Evolutionary conservation across 1,140 invertebrate species (phyloP), one percentile per base, ranked within the genome.

Genomic region (Acromyrmex heyeri): DNA sequence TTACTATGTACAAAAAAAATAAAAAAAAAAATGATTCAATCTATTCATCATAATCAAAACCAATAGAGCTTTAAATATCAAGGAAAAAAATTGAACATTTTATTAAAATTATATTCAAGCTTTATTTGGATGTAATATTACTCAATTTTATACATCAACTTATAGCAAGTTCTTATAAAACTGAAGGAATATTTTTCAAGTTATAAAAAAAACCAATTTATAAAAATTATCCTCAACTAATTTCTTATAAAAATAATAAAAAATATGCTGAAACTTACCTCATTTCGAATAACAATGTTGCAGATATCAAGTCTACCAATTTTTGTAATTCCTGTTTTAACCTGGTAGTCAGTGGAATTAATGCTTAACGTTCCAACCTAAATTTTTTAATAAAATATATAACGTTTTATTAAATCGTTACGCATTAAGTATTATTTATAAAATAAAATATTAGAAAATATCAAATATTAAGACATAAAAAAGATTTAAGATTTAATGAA

Each of bases 301-400:
- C 86, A 88, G 10, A 2, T 44, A 48, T 75, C 69, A 62, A 70
- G 62, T 16, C 92, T 88, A 18, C 92, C 91, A 76, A 93, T 91
- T 55, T 62, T 87, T 57, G 48, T 91, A 30, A 81, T 65, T 14
- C 92, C 91, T 24, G 38, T 57, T 8, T 87, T 65, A 27, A 93
- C 86, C 16, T 67, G 59, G 81, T 91, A 67, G 4, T 55, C 16
- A 18, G 14, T 67, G 3, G 38, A 48, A 48, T 65, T 48, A 8
- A 92, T 65, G 1, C 0, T 57, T 27, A 93, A 59, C 14, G 53
- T 69, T 55, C 87, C 92, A 55, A 92, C 30, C 92, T 93, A 53
- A 87, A 92, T 70, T 65, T 27, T 61, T 38, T 57, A 30, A 76
- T 8, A 77, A 69, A 86, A 50, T 69, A 38, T 62, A 44, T 73